These are phyloP conservation scores for Archilochus colubris DNA, from an alignment of 2,113 vertebrate species.

Conservation along the genomic window DNA sequence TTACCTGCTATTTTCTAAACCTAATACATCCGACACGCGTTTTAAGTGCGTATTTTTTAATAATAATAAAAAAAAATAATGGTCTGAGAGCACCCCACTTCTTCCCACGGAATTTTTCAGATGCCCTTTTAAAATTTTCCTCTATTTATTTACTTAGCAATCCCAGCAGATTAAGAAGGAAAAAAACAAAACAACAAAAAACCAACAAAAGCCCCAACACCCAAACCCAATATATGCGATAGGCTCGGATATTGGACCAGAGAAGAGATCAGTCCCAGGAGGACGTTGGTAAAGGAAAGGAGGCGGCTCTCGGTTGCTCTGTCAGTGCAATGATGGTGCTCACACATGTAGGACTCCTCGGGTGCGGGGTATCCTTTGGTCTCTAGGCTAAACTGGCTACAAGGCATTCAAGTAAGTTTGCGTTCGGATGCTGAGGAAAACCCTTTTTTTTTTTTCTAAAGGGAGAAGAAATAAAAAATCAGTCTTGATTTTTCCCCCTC, in stretches of 20 bases:
- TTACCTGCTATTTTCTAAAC: conserved; percentile 73
- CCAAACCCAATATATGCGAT: background rate
- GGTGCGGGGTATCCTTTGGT: conserved; percentile 47
- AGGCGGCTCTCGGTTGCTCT: conserved; percentile 64
- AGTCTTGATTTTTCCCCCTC: background rate
- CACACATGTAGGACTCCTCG: conserved; percentile 64
- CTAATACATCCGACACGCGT: conserved; percentile 50
- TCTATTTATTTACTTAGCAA: conserved; percentile 36
- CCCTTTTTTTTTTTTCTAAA: background rate
- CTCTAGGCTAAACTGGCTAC: conserved; percentile 49
- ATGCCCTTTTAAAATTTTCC: conserved; percentile 36
- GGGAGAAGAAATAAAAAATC: background rate
- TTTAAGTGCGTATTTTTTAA: background rate
- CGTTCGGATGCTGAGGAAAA: conserved; percentile 44
- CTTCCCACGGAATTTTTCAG: conserved; percentile 50
- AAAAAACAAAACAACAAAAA: background rate
- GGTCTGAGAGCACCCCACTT: conserved; percentile 45
- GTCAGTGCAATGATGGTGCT: conserved; percentile 49
- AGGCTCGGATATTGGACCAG: conserved; percentile 30
- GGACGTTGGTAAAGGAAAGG: conserved; percentile 52
- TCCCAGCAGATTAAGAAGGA: conserved; percentile 30
- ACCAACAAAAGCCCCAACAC: too few species aligned
- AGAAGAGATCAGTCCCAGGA: conserved; percentile 50
- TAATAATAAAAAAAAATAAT: background rate
- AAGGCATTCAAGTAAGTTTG: conserved; percentile 75